Base-by-base conservation (phyloP, 2,888 invertebrate genomes). In the Pollenia amentaria region DNA sequence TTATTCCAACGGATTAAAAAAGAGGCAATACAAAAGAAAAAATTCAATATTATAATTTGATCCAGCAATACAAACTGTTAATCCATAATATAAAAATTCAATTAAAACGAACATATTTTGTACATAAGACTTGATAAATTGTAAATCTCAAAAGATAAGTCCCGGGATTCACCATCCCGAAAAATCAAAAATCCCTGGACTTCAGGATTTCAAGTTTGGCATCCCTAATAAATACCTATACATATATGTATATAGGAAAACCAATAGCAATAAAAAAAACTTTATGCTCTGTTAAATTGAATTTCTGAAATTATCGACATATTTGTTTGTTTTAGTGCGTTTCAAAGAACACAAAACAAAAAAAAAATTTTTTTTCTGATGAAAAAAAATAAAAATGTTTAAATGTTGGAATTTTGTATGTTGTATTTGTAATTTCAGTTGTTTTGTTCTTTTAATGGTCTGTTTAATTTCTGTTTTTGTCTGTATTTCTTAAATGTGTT, bases 241-340 rank as follows among this genome's bases (percentile, higher is more conserved):
- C 38, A n/a, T 38, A 38, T 60, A n/a, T 38, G 3, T 57, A n/a
- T 51, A 16, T n/a, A 55, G 51, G 18, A 48, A 53, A 65, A 44
- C 40, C 9, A 29, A 53, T 10, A 40, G 8, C 14, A 44, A 64
- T 46, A n/a, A 60, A 67, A 64, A 73, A 53, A 67, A 62, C 51
- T 46, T 76, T 42, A 73, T 69, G 73, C 72, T 81, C 55, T 73
- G 48, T 73, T 81, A 73, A 81, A 85, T 70, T 72, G 55, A 21
- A 70, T 72, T 76, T 51, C 70, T 42, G 10, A 48, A 65, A 60
- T 38, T 3, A 29, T 64, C 72, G 64, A 70, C 12, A 53, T 64
- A 38, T 72, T 64, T 80, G 42, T 40, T 46, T 80, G 64, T 72
- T 80, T 44, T 18, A 55, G 6, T 72, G 21, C 14, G 29, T 57